Evolutionary conservation across 2,888 invertebrate genomes (phyloP).

Genomic region (Priocnemis perturbator): DNA sequence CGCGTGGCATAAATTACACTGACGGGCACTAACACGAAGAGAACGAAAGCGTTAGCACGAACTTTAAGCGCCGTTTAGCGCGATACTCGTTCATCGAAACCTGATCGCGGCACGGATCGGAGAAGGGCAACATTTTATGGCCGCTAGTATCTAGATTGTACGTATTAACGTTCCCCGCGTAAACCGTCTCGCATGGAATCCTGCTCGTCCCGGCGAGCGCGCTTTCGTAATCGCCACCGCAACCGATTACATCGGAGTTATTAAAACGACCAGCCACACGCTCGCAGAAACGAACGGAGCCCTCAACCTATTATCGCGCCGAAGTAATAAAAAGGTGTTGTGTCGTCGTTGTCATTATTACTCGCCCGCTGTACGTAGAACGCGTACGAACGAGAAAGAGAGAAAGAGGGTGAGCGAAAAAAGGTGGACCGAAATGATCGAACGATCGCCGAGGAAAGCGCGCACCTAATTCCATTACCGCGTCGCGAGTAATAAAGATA

Average conservation of each 20-base stretch:
- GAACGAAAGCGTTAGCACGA: too few species aligned
- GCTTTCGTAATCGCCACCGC: not conserved
- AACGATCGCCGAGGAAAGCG: slow-evolving; percentile 25
- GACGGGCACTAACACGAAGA: too few species aligned
- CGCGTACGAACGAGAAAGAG: not conserved
- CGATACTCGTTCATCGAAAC: too few species aligned
- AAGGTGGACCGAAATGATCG: slow-evolving; percentile 30
- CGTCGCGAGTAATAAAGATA: slow-evolving; percentile 57
- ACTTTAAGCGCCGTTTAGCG: too few species aligned
- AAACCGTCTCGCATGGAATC: not conserved
- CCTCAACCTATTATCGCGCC: slow-evolving; percentile 47
- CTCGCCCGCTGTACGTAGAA: not conserved
- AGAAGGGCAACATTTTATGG: too few species aligned
- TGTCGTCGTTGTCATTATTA: slow-evolving; percentile 44
- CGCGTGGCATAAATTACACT: too few species aligned
- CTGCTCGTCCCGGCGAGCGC: not conserved
- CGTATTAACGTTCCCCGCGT: not conserved
- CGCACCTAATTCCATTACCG: slow-evolving; percentile 63
- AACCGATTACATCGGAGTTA: slow-evolving; percentile 40
- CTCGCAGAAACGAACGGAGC: slow-evolving; percentile 28
- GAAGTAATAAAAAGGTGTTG: slow-evolving; percentile 51
- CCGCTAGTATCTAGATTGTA: not conserved
- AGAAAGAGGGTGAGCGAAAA: slow-evolving; percentile 21
- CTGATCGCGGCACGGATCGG: too few species aligned
- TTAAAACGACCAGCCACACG: slow-evolving; percentile 34